Evolutionary conservation across 2,888 invertebrate species (phyloP).

Genomic region (Acanthosepion pharaonis): DNA sequence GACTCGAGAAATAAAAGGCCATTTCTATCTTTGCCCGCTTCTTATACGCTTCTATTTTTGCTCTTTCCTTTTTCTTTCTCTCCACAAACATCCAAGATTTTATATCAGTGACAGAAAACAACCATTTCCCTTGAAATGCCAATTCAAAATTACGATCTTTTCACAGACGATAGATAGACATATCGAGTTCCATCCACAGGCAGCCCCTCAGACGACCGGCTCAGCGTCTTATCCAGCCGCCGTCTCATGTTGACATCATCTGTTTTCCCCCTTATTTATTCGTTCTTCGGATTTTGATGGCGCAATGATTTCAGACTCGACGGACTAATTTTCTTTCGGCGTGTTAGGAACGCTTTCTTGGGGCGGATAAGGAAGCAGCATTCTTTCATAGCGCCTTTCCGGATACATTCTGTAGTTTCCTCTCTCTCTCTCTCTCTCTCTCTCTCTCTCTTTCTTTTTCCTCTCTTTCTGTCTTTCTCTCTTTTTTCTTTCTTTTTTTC

Average conservation of each 20-base stretch:
- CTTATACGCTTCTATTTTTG: not conserved
- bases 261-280: not conserved
- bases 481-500: not conserved
- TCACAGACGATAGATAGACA: not conserved
- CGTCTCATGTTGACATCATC: not conserved
- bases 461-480: not conserved
- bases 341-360: not conserved
- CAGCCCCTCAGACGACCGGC: not conserved
- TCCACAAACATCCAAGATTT: not conserved
- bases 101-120: not conserved
- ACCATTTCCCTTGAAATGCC: not conserved
- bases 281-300: not conserved
- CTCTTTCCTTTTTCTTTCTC: not conserved
- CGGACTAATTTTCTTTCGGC: not conserved
- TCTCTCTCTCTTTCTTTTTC: not conserved
- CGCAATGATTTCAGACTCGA: not conserved
- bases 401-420: not conserved
- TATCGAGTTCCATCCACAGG: not conserved
- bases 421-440: not conserved
- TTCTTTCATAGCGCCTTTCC: not conserved
- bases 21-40: not conserved
- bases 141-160: not conserved
- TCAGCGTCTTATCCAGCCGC: not conserved
- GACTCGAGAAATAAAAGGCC: not conserved
- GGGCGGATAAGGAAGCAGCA: not conserved